Evolutionary conservation across 2,888 invertebrate species (phyloP), one percentile per base, ranked within the genome.

Genomic region (Dynastes tityus): DNA sequence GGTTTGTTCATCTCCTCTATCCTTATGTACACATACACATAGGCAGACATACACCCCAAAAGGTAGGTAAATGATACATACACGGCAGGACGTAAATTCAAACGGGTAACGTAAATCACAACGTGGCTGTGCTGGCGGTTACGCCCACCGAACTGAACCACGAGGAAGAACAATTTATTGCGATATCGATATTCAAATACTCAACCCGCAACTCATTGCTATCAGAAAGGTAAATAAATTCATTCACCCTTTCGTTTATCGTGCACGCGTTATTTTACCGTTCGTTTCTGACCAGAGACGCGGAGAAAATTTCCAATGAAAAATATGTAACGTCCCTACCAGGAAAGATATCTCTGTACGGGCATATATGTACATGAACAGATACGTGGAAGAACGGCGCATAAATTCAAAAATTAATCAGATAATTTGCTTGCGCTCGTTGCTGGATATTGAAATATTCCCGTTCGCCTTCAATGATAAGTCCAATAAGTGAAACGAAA

Each of bases 171-270:
- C 73, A 73, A 73, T 73, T 73, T 73, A 73, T 73, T 73, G 73
- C 61, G 58, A 73, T 73, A 73, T 73, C 73, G 73, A 73, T 73
- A 73, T 73, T 73, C 73, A 73, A 61, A 73, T 73, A 63, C 73
- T 73, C 61, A 29, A 63, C 73, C 55, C 45, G 73, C 58, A 73
- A 61, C 49, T 73, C 73, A 61, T 73, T 73, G 45, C 58, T 73
- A 73, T 73, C 45, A 27, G 61, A 63, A 22, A 73, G 61, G 61
- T 73, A 61, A 73, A 73, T 61, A 73, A 73, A 73, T 73, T 73
- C 73, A 40, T 61, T 73, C 73, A 61, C 73, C 73, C 61, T 45
- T 58, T 49, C 68, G 51, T 61, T 73, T 73, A 73, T 73, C 73
- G 61, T 29, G 22, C 13, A 40, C 45, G 45, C 16, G 22, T 71